A percentile compares a stretch with the other conserved stretches of the same genome.
phyloP scores from a whole-genome alignment of 2,888 invertebrate genomes.

The Callinectes sapidus region DNA sequence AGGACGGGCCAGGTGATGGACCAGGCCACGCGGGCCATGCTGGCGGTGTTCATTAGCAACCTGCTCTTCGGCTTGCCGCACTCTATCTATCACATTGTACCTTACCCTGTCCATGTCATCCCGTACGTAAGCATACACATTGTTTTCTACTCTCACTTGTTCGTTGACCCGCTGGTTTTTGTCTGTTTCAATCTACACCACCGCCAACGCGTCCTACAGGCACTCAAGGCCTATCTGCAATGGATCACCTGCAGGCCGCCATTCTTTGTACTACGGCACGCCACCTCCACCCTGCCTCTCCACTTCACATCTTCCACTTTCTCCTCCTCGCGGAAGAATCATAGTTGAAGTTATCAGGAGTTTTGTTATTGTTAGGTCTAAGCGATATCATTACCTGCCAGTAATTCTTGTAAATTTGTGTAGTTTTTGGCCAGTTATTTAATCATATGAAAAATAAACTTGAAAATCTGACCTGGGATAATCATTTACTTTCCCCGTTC shows the following conservation, averaged over 20 bases:
- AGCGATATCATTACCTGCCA: background rate
- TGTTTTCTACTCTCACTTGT: conserved; percentile 34
- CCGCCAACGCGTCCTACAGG: background rate
- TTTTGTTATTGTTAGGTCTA: background rate
- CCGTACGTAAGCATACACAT: conserved; percentile 4
- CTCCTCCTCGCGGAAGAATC: background rate
- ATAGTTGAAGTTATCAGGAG: background rate
- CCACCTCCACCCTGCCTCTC: background rate
- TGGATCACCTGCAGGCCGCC: background rate
- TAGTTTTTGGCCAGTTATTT: background rate
- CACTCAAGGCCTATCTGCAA: background rate
- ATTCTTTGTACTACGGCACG: background rate
- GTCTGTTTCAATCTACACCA: conserved; percentile 30
- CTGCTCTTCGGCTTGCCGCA: conserved; percentile 37
- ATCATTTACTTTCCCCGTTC: background rate
- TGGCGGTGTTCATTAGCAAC: conserved; percentile 47
- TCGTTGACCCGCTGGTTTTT: conserved; percentile 41
- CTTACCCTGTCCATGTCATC: background rate
- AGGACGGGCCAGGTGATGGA: background rate
- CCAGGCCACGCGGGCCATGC: conserved; percentile 45
- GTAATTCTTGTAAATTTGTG: background rate
- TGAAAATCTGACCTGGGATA: background rate
- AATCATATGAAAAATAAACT: background rate
- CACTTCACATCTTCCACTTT: background rate
- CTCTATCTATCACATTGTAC: conserved; percentile 41